Conservation (phyloP, 2,888 invertebrate genomes). For the Conops quadrifasciatus region DNA sequence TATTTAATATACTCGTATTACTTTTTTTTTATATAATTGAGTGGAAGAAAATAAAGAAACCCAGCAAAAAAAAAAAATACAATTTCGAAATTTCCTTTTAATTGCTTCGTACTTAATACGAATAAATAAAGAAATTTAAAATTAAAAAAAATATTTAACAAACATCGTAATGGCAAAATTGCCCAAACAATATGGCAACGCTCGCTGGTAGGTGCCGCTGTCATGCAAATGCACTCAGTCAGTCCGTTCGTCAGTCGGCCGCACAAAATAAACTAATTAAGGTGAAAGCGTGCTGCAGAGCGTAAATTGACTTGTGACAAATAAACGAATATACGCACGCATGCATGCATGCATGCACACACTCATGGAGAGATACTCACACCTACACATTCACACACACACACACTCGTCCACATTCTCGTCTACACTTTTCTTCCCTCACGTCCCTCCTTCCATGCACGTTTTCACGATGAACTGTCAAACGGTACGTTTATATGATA, state of each 20-base stretch:
- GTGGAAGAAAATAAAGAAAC: neutral
- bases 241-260: neutral
- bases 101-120: too few species aligned
- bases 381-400: neutral
- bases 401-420: neutral
- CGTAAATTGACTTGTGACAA: conserved; percentile 33
- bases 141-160: too few species aligned
- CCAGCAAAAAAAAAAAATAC: neutral
- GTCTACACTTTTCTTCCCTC: too few species aligned
- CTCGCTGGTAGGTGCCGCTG: neutral
- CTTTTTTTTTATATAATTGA: neutral
- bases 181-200: conserved; percentile 12
- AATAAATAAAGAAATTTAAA: too few species aligned
- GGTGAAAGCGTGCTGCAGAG: conserved; percentile 32
- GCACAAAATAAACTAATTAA: conserved; percentile 28
- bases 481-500: neutral
- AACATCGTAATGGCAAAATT: too few species aligned
- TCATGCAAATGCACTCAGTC: conserved; percentile 19
- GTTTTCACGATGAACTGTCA: neutral
- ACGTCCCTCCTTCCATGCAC: too few species aligned
- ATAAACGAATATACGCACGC: conserved; percentile 10
- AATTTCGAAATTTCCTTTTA: too few species aligned
- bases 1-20: neutral
- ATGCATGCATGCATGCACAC: neutral
- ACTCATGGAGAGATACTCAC: neutral